Evolutionary conservation across 2,797 vertebrate genomes (phyloP).

Genomic region (Lepus oiostolus): DNA sequence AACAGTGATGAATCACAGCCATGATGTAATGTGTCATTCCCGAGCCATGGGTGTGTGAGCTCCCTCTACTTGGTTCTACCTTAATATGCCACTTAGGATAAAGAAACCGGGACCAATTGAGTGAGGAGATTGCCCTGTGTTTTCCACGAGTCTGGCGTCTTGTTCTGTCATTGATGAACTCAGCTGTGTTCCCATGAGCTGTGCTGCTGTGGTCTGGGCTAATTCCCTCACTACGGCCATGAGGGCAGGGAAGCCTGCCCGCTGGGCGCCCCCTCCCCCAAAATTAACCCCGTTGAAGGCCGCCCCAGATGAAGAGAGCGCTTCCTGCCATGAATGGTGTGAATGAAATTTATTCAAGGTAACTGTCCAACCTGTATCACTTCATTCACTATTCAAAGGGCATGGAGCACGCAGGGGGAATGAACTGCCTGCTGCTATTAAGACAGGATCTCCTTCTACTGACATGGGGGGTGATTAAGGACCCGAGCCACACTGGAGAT

Average conservation of each 20-base stretch:
- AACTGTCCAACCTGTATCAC: background rate
- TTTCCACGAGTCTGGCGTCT: slow-evolving; percentile 22
- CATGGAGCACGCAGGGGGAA: background rate
- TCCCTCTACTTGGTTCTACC: slow-evolving; percentile 64
- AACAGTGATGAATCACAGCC: slow-evolving; percentile 64
- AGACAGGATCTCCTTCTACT: slow-evolving; percentile 14
- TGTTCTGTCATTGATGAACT: slow-evolving; percentile 51
- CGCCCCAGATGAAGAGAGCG: slow-evolving; percentile 43
- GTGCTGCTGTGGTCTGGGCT: background rate
- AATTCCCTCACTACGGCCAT: background rate
- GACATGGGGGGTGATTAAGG: background rate
- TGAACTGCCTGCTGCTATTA: slow-evolving; percentile 38
- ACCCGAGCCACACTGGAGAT: slow-evolving; percentile 29
- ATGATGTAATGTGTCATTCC: slow-evolving; percentile 66
- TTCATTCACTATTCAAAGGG: slow-evolving; percentile 9
- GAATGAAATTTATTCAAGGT: background rate
- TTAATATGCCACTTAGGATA: slow-evolving; percentile 69
- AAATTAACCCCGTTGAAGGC: slow-evolving; percentile 46
- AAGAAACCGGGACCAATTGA: slow-evolving; percentile 51
- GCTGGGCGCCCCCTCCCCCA: background rate
- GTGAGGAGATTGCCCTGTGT: slow-evolving; percentile 20
- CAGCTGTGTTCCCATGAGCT: slow-evolving; percentile 39
- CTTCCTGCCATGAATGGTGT: background rate
- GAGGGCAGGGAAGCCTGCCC: background rate
- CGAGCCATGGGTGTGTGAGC: slow-evolving; percentile 63